phyloP scores from a whole-genome alignment of 2,888 invertebrate species.

The Hedychridium roseum region DNA sequence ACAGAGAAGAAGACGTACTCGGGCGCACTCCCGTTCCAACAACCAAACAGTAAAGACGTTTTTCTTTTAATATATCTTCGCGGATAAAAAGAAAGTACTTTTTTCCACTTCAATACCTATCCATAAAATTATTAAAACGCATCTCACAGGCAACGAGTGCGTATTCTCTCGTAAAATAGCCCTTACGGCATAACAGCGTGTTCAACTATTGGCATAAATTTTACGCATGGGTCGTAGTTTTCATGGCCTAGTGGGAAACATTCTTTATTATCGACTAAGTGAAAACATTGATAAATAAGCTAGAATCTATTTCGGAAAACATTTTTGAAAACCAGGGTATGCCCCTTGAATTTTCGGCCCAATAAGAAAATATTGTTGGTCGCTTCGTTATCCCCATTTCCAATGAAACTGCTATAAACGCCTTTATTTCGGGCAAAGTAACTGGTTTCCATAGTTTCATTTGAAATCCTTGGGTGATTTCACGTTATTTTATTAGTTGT shows the following conservation, averaged over 20 bases:
- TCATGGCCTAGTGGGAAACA: conserved; percentile 23
- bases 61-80: too few species aligned
- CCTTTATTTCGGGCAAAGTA: too few species aligned
- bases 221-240: conserved; percentile 30
- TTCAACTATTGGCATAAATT: conserved; percentile 25
- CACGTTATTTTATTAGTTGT: background rate
- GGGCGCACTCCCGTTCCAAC: too few species aligned
- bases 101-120: too few species aligned
- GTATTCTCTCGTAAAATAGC: too few species aligned
- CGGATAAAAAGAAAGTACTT: too few species aligned
- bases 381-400: conserved; percentile 12
- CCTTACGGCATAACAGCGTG: too few species aligned
- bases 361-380: conserved; percentile 11
- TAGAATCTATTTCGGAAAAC: conserved; percentile 13
- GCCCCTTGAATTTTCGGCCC: conserved; percentile 11
- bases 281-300: conserved; percentile 13
- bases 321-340: conserved; percentile 19
- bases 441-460: conserved; percentile 6
- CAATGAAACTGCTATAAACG: conserved; percentile 1
- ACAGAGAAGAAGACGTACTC: too few species aligned
- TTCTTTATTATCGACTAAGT: conserved; percentile 10
- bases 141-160: too few species aligned
- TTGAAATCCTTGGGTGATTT: background rate
- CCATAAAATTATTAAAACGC: too few species aligned
- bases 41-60: too few species aligned